Evolutionary conservation across 2,888 invertebrate species (phyloP), one percentile per base, ranked within the genome.

Genomic region (Tenthredo notha): DNA sequence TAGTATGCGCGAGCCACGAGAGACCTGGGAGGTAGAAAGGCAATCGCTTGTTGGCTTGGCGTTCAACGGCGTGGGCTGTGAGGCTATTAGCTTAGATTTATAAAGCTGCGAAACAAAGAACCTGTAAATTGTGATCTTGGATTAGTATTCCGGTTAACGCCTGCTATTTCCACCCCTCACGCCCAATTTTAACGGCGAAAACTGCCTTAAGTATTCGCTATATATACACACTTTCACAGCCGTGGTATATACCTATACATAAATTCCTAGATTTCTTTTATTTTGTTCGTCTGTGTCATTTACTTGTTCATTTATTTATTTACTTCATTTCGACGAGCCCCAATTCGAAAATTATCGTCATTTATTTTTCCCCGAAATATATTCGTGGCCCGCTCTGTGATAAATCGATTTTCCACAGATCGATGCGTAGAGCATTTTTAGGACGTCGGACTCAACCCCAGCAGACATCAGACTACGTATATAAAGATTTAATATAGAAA

Each of bases 41-140:
- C 67, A 67, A 83, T 83, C 83, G 70, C 29, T 83, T 83, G 67
- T 83, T 67, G 83, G 83, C 83, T 83, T 40, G 47, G 67, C 58
- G 80, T 61, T 80, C 80, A 61, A 33, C n/a, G 80, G 40, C 61
- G 43, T 50, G 61, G 80, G 83, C 37, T 67, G 83, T 47, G 83
- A 83, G 83, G 83, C 83, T 83, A 83, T 83, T 83, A 83, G 47
- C 83, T 83, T 70, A 83, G 92, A 92, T 92, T 92, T 92, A 91
- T 92, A 92, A 92, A 92, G 91, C 91, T 88, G 88, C 90, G 90
- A 92, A 92, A 92, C 92, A 92, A 92, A 92, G 92, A 92, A 92
- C 90, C 91, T 91, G 92, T 92, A 92, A 92, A 92, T 92, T 90
- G 90, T 90, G 88, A 91, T 90, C 89, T 89, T 89, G 90, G 92